These are phyloP conservation scores for Apeira syringaria DNA, from an alignment of 2,888 invertebrate genomes.

Conservation along the genomic window DNA sequence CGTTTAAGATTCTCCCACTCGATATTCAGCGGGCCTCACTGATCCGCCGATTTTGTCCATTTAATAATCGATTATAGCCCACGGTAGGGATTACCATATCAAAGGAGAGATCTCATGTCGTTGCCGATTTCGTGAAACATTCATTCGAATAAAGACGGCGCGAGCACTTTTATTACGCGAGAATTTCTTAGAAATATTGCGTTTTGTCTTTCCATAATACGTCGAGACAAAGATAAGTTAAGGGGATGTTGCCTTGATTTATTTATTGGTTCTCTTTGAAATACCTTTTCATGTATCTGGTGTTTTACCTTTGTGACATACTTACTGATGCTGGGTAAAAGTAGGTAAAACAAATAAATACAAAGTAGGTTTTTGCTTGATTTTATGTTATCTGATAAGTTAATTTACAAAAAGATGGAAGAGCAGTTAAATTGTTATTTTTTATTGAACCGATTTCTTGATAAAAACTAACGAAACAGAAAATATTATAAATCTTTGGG, in stretches of 20 bases:
- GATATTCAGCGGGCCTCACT: constrained; percentile 51
- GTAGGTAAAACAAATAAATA: no score
- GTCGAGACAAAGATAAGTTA: constrained; percentile 30
- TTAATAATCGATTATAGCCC: constrained; percentile 77
- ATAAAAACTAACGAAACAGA: no score
- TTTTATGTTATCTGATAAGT: no score
- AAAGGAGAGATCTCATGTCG: constrained; percentile 73
- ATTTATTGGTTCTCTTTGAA: constrained; percentile 23
- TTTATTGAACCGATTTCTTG: no score
- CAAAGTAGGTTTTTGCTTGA: no score
- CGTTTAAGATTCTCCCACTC: constrained; percentile 57
- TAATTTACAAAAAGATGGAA: no score
- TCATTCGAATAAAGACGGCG: constrained; percentile 50
- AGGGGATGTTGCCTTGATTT: constrained; percentile 19
- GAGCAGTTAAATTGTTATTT: no score
- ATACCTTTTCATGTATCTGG: constrained; percentile 16
- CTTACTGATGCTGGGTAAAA: background rate
- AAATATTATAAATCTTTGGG: no score
- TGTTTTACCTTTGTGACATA: constrained; percentile 12
- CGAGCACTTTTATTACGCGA: constrained; percentile 50
- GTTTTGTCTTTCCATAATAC: constrained; percentile 38
- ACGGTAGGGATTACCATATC: constrained; percentile 77
- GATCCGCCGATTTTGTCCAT: constrained; percentile 69
- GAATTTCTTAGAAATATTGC: constrained; percentile 46
- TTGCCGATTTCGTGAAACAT: constrained; percentile 72